Conservation (phyloP, 92 coral and sea anemone species). For the Umimayanthus kanabou region DNA sequence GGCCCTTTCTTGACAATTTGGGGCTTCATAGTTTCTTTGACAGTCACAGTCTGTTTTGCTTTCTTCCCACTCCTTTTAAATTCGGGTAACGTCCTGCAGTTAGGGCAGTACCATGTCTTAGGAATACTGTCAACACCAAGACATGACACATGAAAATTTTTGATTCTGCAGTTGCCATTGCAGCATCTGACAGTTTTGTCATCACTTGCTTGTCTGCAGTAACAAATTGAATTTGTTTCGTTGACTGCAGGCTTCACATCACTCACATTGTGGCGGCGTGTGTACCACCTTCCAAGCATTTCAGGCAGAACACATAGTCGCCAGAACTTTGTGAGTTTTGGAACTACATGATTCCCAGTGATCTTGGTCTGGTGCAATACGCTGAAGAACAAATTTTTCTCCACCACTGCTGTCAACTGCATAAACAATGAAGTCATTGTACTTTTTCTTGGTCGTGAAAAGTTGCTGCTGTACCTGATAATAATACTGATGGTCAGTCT, state of each 20-base stretch:
- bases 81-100: slow-evolving; percentile 60
- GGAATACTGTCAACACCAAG: slow-evolving; percentile 43
- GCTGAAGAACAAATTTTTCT: slow-evolving; percentile 16
- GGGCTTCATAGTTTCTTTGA: background rate
- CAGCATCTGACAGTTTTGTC: slow-evolving; percentile 50
- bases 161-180: slow-evolving; percentile 58
- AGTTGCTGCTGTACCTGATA: slow-evolving; percentile 59
- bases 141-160: slow-evolving; percentile 54
- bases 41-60: background rate
- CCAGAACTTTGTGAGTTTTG: slow-evolving; percentile 52
- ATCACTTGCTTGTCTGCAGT: slow-evolving; percentile 49
- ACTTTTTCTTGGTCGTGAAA: slow-evolving; percentile 39
- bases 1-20: too few relatives aligned
- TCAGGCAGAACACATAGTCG: slow-evolving; percentile 51
- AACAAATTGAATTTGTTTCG: slow-evolving; percentile 30
- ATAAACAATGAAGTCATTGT: slow-evolving; percentile 38
- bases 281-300: slow-evolving; percentile 61
- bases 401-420: background rate
- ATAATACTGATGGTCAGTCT: slow-evolving; percentile 40
- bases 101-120: slow-evolving; percentile 72
- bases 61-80: slow-evolving; percentile 34
- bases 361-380: slow-evolving; percentile 45
- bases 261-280: slow-evolving; percentile 10
- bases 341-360: slow-evolving; percentile 44
- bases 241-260: background rate